These are phyloP conservation scores for Zapus hudsonius DNA, from an alignment of 2,113 vertebrate genomes.

Conservation along the genomic window DNA sequence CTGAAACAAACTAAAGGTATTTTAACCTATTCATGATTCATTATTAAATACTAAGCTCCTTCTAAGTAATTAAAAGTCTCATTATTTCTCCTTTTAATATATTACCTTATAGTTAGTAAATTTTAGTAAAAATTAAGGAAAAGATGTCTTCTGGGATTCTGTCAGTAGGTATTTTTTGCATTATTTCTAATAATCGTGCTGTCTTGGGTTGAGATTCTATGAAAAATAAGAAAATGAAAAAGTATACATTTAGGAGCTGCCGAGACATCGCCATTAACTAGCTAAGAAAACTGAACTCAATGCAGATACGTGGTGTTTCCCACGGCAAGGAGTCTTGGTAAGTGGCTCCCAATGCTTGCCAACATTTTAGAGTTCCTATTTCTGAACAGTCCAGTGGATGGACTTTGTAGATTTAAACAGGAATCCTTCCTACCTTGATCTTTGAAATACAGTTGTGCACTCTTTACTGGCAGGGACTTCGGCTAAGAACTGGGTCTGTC, in stretches of 20 bases:
- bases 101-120: conserved; percentile 2
- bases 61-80: neutral
- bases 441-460: neutral
- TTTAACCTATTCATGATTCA: neutral
- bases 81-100: neutral
- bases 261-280: neutral
- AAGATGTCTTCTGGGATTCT: neutral
- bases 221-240: conserved; percentile 39
- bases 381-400: neutral
- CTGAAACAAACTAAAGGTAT: neutral
- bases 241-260: neutral
- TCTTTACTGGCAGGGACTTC: neutral
- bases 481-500: neutral
- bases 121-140: conserved; percentile 6
- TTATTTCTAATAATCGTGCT: conserved; percentile 9
- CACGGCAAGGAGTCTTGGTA: neutral
- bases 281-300: neutral
- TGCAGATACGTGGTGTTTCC: neutral
- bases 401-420: neutral
- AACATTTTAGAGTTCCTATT: neutral
- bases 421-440: neutral
- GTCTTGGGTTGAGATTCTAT: neutral
- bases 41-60: conserved; percentile 12
- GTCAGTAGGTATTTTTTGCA: neutral
- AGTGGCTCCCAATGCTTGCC: neutral